Percentiles rank a stretch among this genome's conserved stretches.
Evolutionary conservation across 35 echinoderm and acorn worm genomes (phyloP).

Genomic region (Apostichopus californicus): DNA sequence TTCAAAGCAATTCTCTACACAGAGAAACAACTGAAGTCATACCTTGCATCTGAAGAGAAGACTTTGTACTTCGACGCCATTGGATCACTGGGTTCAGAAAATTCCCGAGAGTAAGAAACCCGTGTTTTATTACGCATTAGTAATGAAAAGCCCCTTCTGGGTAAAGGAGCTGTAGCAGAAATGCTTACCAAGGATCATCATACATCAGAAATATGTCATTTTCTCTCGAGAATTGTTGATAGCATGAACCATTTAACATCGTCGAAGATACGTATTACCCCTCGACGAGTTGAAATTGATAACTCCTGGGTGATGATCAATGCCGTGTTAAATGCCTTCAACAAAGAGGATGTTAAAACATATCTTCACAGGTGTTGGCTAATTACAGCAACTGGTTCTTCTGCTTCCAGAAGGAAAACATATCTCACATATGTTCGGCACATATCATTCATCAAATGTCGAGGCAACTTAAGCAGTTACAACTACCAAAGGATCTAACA

Average conservation of each 20-base stretch:
- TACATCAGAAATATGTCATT: background rate
- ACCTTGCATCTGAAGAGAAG: background rate
- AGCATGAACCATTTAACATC: background rate
- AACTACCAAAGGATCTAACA: background rate
- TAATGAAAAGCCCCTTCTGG: background rate
- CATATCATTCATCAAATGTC: constrained; percentile 23
- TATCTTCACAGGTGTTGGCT: background rate
- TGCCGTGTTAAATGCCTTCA: constrained; percentile 7
- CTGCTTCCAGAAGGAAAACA: background rate
- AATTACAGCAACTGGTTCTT: background rate
- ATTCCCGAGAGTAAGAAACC: background rate
- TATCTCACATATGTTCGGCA: constrained; percentile 47
- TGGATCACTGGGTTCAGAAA: constrained; percentile 5
- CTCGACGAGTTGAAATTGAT: constrained; percentile 20
- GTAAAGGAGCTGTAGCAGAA: background rate
- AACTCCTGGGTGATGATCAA: constrained; percentile 27
- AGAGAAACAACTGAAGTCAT: background rate
- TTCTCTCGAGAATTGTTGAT: background rate
- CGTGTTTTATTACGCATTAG: constrained; percentile 9
- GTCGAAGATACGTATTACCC: background rate
- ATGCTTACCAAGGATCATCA: constrained; percentile 36
- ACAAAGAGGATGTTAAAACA: background rate
- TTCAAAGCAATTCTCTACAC: background rate
- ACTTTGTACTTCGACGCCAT: background rate
- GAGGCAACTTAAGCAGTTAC: background rate